Base-by-base conservation (phyloP, 1,140 invertebrate genomes). In the Ganaspis sp. region DNA sequence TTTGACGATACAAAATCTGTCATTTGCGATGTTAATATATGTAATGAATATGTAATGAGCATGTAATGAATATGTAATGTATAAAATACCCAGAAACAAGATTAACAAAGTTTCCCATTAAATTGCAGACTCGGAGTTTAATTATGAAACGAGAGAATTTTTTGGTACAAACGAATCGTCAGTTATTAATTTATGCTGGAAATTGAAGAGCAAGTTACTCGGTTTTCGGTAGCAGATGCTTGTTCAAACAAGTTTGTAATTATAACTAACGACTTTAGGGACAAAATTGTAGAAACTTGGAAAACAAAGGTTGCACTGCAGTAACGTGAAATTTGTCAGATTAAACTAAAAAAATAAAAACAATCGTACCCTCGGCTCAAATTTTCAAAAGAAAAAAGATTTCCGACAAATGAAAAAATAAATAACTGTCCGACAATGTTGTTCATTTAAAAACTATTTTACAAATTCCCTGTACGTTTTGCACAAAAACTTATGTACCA, bases 331-430 rank as follows among this genome's bases (percentile, higher is more conserved):
- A 45, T 45, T 45, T 45, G 40, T 45, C 40, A 45, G 40, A 15
- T 45, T 45, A 45, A 45, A 45, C 40, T 45, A 45, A 45, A 45
- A 45, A 45, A n/a, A 45, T 45, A 45, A 45, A 45, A 45, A n/a
- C n/a, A 45, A 45, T 45, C 40, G 40, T 45, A 45, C 40, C 40
- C 40, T 11, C 12, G 40, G 40, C n/a, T 45, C 40, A 45, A 45
- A 45, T 45, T 11, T 45, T 45, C 12, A 45, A 45, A 45, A 15
- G n/a, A 45, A 45, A 45, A n/a, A 45, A 9, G 40, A 45, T 45
- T n/a, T n/a, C n/a, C n/a, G n/a, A n/a, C n/a, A n/a, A n/a, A n/a
- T n/a, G n/a, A n/a, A n/a, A n/a, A n/a, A n/a, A n/a, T n/a, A n/a
- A n/a, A n/a, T n/a, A n/a, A n/a, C n/a, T n/a, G n/a, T n/a, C n/a